phyloP scores from a whole-genome alignment of 2,797 vertebrate genomes.

The Botia almorhae region DNA sequence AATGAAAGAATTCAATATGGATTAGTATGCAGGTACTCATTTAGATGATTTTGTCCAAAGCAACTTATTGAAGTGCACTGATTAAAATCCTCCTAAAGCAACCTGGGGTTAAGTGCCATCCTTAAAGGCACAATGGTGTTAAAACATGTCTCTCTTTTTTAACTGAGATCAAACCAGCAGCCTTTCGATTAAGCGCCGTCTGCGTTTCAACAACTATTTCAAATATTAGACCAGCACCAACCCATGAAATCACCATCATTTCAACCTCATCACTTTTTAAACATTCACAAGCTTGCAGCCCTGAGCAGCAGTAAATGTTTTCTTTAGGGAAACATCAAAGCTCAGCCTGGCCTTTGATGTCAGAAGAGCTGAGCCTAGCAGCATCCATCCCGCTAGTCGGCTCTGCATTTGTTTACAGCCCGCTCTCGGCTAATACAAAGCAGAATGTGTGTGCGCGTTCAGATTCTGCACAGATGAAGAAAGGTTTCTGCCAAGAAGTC shows the following conservation, averaged over 20 bases:
- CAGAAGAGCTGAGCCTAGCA: conserved; percentile 44
- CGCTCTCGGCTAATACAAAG: conserved; percentile 58
- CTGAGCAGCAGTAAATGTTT: conserved; percentile 21
- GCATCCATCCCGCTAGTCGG: conserved; percentile 29
- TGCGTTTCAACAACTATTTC: background rate
- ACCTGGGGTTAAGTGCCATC: conserved; percentile 13
- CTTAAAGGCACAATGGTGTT: background rate
- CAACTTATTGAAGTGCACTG: conserved; percentile 5
- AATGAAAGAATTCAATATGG: background rate
- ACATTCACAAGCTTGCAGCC: conserved; percentile 18
- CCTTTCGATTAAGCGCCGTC: conserved; percentile 3
- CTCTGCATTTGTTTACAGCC: conserved; percentile 53
- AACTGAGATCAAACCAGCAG: conserved; percentile 5
- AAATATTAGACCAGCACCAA: conserved; percentile 7
- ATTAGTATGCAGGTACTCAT: background rate
- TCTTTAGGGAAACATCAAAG: conserved; percentile 38
- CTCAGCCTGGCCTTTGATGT: conserved; percentile 39
- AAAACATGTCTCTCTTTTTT: background rate
- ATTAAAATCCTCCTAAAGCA: background rate
- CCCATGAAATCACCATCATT: conserved; percentile 31
- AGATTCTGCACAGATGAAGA: conserved; percentile 69
- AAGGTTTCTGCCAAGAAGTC: conserved; percentile 70
- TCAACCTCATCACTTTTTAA: conserved; percentile 32
- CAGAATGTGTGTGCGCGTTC: conserved; percentile 50
- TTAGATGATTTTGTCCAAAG: background rate